A percentile compares a stretch with the other conserved stretches of the same genome.
These are phyloP conservation scores for Pogonus chalceus DNA, from an alignment of 1,140 invertebrate genomes.

Conservation along the genomic window DNA sequence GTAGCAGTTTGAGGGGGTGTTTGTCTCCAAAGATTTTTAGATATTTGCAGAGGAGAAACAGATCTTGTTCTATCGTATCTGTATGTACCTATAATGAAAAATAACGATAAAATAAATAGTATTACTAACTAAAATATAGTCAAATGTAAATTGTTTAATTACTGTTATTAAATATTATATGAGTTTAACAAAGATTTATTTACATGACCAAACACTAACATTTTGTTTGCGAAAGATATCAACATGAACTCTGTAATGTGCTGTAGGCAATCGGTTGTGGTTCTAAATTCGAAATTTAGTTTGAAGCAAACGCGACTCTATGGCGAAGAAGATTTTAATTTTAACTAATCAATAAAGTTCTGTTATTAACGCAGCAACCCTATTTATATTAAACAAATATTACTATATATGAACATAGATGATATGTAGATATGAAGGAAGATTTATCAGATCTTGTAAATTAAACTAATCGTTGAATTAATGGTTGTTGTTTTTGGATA, in stretches of 20 bases:
- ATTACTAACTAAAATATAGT: neutral
- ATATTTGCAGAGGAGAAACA: neutral
- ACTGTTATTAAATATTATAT: neutral
- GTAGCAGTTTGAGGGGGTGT: neutral
- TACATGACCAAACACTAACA: neutral
- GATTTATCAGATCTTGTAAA: too few species aligned
- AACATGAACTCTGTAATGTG: neutral
- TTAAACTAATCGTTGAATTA: too few species aligned
- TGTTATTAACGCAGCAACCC: neutral
- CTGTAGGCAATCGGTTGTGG: neutral
- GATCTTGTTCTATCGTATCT: neutral
- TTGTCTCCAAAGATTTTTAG: neutral
- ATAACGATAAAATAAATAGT: neutral
- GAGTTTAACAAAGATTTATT: neutral
- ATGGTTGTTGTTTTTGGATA: too few species aligned
- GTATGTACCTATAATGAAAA: neutral
- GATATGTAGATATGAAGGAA: too few species aligned
- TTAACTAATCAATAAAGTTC: neutral
- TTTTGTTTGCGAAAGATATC: neutral
- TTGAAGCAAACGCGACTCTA: neutral
- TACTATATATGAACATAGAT: too few species aligned
- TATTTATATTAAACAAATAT: too few species aligned
- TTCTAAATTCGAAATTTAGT: slow-evolving; percentile 8
- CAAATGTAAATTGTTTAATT: neutral
- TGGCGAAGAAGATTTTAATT: slow-evolving; percentile 5